Evolutionary conservation across 2,113 vertebrate species (phyloP).

Genomic region (Numenius arquata): DNA sequence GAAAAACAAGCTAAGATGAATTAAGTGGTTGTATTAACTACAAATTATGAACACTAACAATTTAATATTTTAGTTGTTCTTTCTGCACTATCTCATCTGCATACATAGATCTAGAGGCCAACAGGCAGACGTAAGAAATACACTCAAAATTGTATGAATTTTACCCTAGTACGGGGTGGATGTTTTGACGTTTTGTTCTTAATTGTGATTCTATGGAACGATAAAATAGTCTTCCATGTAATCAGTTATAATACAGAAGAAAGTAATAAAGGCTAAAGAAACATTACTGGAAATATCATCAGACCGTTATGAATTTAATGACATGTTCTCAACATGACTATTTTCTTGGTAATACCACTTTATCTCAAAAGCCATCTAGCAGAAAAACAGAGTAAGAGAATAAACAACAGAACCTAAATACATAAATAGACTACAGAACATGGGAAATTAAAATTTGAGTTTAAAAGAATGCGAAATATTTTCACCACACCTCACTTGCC

Average conservation of each 20-base stretch:
- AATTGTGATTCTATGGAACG: not conserved
- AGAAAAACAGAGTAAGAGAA: not conserved
- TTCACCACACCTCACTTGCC: not conserved
- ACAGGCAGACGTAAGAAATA: not conserved
- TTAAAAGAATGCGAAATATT: not conserved
- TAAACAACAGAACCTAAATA: not conserved
- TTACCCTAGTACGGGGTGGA: not conserved
- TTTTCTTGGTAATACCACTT: not conserved
- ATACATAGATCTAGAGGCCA: not conserved
- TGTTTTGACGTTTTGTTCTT: not conserved
- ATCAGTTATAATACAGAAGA: not conserved
- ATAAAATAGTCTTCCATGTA: not conserved
- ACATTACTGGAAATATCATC: not conserved
- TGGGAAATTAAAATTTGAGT: not conserved
- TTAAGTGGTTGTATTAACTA: not conserved
- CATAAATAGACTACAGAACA: not conserved
- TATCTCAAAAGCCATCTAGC: not conserved
- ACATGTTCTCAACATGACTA: not conserved
- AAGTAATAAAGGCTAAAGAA: not conserved
- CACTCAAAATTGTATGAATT: not conserved
- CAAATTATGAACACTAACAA: not conserved
- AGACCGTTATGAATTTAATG: not conserved
- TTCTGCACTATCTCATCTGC: not conserved
- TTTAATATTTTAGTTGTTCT: not conserved
- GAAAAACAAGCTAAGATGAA: not conserved